A percentile compares a stretch with the other conserved stretches of the same genome.
phyloP scores from a whole-genome alignment of 2,113 vertebrate species.

The Athene cunicularia region DNA sequence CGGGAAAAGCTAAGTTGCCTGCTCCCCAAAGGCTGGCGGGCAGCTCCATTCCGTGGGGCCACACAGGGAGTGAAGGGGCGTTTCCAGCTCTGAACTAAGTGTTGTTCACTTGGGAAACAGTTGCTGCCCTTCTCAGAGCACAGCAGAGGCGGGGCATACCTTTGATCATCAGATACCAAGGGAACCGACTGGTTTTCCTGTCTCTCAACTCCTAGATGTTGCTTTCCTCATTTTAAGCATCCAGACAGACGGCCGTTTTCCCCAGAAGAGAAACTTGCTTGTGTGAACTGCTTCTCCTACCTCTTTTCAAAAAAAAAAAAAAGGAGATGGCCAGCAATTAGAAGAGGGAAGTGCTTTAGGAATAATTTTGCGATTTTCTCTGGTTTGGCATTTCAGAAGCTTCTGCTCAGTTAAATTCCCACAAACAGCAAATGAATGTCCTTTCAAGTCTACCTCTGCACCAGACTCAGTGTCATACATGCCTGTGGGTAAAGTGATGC shows the following conservation, averaged over 20 bases:
- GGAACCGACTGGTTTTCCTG: not conserved
- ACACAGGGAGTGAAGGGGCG: not conserved
- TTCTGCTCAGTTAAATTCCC: not conserved
- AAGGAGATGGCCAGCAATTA: not conserved
- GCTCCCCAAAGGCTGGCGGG: not conserved
- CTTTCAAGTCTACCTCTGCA: constrained; percentile 17
- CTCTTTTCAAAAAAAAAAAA: not conserved
- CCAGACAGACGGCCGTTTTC: not conserved
- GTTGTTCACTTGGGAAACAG: not conserved
- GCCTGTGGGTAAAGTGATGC: not conserved
- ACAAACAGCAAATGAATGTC: not conserved
- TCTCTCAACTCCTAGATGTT: not conserved
- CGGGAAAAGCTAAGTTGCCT: not conserved
- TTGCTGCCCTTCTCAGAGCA: not conserved
- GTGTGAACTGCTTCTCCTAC: not conserved
- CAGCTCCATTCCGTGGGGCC: not conserved
- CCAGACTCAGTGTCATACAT: not conserved
- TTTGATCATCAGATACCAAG: not conserved
- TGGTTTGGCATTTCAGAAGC: not conserved
- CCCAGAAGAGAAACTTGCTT: not conserved
- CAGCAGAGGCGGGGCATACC: not conserved
- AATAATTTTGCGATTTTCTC: not conserved
- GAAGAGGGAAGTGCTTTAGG: not conserved
- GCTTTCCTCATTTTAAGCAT: not conserved
- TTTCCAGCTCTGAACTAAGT: not conserved